Percentiles rank a stretch among this genome's conserved stretches.
phyloP scores from a whole-genome alignment of 2,797 vertebrate genomes.

The Esox masquinongy region DNA sequence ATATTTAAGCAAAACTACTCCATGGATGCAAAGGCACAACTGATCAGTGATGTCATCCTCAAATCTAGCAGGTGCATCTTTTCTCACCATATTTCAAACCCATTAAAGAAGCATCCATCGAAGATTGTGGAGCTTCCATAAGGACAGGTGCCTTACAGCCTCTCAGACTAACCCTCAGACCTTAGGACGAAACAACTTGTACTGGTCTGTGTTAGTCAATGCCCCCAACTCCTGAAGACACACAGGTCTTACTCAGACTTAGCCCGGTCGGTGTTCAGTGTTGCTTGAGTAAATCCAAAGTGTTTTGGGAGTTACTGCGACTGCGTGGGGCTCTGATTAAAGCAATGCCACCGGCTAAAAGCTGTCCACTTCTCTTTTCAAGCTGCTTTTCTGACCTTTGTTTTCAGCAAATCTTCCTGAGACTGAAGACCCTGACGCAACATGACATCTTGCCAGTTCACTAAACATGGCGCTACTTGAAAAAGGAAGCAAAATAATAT shows the following conservation, averaged over 20 bases:
- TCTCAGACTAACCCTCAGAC: constrained; percentile 17
- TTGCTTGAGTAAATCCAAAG: constrained; percentile 79
- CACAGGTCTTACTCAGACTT: constrained; percentile 76
- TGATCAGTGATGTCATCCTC: constrained; percentile 59
- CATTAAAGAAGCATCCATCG: constrained; percentile 53
- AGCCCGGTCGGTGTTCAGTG: constrained; percentile 62
- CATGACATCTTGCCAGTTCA: constrained; percentile 80
- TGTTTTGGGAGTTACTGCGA: constrained; percentile 74
- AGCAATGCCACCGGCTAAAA: constrained; percentile 79
- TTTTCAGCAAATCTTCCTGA: constrained; percentile 74
- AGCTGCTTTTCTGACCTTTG: constrained; percentile 83
- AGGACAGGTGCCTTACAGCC: constrained; percentile 37
- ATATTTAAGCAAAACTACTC: not conserved
- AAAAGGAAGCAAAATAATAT: constrained; percentile 25
- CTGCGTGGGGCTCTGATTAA: constrained; percentile 77
- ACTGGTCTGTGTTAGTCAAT: constrained; percentile 73
- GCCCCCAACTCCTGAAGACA: constrained; percentile 64
- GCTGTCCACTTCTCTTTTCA: constrained; percentile 77
- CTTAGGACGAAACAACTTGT: constrained; percentile 56
- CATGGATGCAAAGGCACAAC: constrained; percentile 56
- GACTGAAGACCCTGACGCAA: constrained; percentile 79
- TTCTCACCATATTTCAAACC: constrained; percentile 54
- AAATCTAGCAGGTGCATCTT: constrained; percentile 69
- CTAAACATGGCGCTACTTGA: constrained; percentile 71
- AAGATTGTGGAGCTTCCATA: constrained; percentile 54